Evolutionary conservation across 2,888 invertebrate genomes (phyloP), one percentile per base, ranked within the genome.

Genomic region (Meganola albula): DNA sequence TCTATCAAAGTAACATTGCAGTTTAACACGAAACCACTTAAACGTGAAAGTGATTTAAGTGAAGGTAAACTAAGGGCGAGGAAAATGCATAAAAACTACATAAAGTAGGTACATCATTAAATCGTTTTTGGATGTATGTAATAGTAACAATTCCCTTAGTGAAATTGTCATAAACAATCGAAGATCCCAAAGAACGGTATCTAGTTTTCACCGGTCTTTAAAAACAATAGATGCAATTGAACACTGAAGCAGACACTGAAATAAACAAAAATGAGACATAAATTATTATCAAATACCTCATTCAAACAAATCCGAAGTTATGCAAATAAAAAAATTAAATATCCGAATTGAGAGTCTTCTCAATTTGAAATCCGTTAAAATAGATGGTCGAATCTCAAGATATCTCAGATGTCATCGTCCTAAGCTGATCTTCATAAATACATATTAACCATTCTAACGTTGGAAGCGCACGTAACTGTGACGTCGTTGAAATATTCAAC

Each of bases 401-500:
- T n/a, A n/a, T n/a, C n/a, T n/a, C n/a, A n/a, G n/a, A n/a, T n/a
- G n/a, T n/a, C n/a, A n/a, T n/a, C n/a, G n/a, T n/a, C n/a, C n/a
- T n/a, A n/a, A n/a, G n/a, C n/a, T n/a, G n/a, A n/a, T 47, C 39
- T 40, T 37, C 43, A 46, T 50, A 53, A 50, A 48, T 30, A 47
- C 44, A 45, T 34, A 46, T 53, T 42, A 53, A 32, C 28, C 29
- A 42, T 44, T 40, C 41, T 49, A 41, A 47, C 42, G 29, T 42
- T 40, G n/a, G n/a, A n/a, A n/a, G n/a, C n/a, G 52, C 40, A 44
- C 45, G 44, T 44, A 44, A 42, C 31, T 36, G 37, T 36, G 27
- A 44, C 39, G 31, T 41, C 31, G 30, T 26, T 54, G 43, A 54
- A 59, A 60, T 60, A 59, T 65, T 57, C 50, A 53, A 56, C 35